phyloP scores from a whole-genome alignment of 2,113 vertebrate genomes.

The Dipodomys spectabilis region DNA sequence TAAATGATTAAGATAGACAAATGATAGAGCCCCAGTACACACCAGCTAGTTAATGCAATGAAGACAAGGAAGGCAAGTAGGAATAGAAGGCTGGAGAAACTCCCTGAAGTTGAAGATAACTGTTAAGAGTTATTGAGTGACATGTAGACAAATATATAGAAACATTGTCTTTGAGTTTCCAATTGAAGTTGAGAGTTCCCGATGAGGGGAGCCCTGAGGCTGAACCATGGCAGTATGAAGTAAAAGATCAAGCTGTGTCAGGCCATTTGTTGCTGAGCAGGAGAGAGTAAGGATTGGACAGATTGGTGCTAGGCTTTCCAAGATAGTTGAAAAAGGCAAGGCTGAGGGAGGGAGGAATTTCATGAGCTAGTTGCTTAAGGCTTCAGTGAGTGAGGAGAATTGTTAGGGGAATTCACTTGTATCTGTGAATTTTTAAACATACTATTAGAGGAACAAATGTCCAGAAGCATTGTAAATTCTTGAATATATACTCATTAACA shows the following conservation, averaged over 20 bases:
- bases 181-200: too few relatives aligned
- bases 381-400: too few relatives aligned
- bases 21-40: background rate
- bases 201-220: background rate
- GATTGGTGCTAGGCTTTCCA: background rate
- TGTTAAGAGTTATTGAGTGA: background rate
- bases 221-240: background rate
- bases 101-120: background rate
- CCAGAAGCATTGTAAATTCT: background rate
- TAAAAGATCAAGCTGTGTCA: background rate
- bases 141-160: background rate
- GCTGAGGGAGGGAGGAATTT: background rate
- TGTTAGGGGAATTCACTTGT: background rate
- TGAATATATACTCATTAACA: too few relatives aligned
- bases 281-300: background rate
- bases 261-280: background rate
- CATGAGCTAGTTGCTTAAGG: background rate
- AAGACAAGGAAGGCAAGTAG: background rate
- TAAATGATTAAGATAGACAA: background rate
- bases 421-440: background rate
- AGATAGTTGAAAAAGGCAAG: background rate
- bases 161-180: too few relatives aligned
- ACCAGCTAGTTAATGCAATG: background rate
- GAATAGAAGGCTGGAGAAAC: background rate
- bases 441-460: background rate